Conservation (phyloP, 2,797 vertebrate species). For the Toxotes lorentzi region DNA sequence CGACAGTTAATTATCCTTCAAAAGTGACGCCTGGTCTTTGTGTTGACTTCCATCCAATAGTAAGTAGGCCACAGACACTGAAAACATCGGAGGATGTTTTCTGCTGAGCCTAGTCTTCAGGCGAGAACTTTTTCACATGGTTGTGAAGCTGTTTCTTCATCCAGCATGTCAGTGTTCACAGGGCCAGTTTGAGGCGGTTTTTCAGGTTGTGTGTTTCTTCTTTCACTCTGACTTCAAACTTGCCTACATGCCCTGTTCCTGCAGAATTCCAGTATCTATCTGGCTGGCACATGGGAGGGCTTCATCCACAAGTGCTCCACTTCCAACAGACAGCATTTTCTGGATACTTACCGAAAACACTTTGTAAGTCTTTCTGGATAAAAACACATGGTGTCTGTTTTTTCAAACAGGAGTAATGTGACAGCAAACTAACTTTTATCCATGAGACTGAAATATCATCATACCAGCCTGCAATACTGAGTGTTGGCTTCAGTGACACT, state of each 20-base stretch:
- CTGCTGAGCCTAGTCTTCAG: background rate
- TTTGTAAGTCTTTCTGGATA: constrained; percentile 79
- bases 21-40: constrained; percentile 85
- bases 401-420: background rate
- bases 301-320: constrained; percentile 89
- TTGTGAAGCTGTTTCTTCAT: background rate
- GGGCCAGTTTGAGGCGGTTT: background rate
- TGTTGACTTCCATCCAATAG: constrained; percentile 89
- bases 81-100: background rate
- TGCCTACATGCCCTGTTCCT: constrained; percentile 11
- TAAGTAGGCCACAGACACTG: constrained; percentile 65
- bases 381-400: background rate
- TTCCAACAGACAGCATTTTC: constrained; percentile 83
- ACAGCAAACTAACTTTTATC: background rate
- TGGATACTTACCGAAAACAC: constrained; percentile 89
- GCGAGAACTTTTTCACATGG: background rate
- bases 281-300: constrained; percentile 91
- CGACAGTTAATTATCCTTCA: constrained; percentile 73
- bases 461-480: no score
- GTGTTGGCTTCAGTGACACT: no score
- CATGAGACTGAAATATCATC: no score
- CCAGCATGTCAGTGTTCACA: background rate
- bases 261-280: constrained; percentile 88
- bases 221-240: background rate
- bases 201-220: background rate